Evolutionary conservation across 2,797 vertebrate species (phyloP).

Genomic region (Hybognathus amarus): DNA sequence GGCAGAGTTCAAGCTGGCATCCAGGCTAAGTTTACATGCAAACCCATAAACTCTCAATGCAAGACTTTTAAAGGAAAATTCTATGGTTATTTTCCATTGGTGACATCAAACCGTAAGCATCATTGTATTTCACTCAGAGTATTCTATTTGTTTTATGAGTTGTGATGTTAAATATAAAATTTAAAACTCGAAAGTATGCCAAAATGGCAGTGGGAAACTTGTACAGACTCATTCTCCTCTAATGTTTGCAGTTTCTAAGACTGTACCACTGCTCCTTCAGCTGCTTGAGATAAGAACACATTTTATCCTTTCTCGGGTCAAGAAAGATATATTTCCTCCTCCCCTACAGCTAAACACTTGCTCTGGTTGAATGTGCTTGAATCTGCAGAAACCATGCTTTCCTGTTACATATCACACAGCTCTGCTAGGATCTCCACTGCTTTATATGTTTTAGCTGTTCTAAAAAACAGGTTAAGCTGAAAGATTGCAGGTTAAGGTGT

Average conservation of each 20-base stretch:
- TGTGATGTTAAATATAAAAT: not conserved
- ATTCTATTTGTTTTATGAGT: not conserved
- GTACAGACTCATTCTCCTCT: not conserved
- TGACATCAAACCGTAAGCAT: not conserved
- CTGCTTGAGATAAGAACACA: not conserved
- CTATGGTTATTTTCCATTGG: not conserved
- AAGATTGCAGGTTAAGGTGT: not conserved
- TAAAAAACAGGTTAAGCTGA: not conserved
- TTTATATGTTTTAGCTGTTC: not conserved
- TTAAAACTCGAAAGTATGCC: not conserved
- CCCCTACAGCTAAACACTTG: not conserved
- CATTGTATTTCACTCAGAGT: not conserved
- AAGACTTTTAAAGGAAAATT: not conserved
- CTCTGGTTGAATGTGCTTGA: not conserved
- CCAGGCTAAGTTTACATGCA: too few relatives aligned
- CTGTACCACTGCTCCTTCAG: not conserved
- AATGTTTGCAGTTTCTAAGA: not conserved
- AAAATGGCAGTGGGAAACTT: not conserved
- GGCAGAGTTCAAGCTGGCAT: too few relatives aligned
- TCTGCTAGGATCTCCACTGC: slow-evolving; percentile 5
- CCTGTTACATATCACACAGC: not conserved
- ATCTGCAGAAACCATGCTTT: not conserved
- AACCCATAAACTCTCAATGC: not conserved
- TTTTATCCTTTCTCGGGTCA: not conserved
- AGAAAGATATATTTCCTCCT: not conserved